A percentile compares a stretch with the other conserved stretches of the same genome.
These are phyloP conservation scores for Gryllus longicercus DNA, from an alignment of 2,888 invertebrate genomes.

Conservation along the genomic window DNA sequence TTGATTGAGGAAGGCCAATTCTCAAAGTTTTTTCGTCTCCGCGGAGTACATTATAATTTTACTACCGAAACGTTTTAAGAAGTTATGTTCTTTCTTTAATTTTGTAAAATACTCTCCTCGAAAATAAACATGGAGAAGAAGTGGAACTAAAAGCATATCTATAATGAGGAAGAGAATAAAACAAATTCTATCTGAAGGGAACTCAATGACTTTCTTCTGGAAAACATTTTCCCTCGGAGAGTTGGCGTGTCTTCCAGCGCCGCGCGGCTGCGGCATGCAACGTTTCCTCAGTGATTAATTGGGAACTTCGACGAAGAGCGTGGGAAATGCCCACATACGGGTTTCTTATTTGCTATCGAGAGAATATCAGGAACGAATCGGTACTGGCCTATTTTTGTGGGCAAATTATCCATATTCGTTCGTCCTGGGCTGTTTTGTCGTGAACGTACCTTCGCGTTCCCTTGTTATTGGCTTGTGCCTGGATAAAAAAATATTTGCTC, in stretches of 20 bases:
- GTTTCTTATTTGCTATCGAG: background rate
- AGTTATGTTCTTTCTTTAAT: constrained; percentile 17
- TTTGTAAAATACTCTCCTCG: constrained; percentile 5
- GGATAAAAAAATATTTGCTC: too few species aligned
- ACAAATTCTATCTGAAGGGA: constrained; percentile 17
- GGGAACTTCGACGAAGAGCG: background rate
- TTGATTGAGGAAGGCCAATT: constrained; percentile 17
- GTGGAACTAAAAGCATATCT: constrained; percentile 17
- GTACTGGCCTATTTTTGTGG: background rate
- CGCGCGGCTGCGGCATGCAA: constrained; percentile 8
- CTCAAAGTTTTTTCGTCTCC: background rate
- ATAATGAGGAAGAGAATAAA: constrained; percentile 17
- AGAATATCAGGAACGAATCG: background rate
- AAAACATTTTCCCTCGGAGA: constrained; percentile 11
- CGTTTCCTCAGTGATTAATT: constrained; percentile 8
- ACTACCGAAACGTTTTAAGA: constrained; percentile 2
- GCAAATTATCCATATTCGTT: background rate
- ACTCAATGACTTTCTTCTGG: constrained; percentile 17
- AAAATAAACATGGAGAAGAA: constrained; percentile 9
- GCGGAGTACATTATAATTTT: constrained; percentile 7
- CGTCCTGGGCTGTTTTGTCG: too few species aligned
- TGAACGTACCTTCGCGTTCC: too few species aligned
- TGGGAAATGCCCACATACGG: constrained; percentile 17
- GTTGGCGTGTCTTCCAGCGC: background rate
- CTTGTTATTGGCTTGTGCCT: too few species aligned